Percentiles rank a stretch among this genome's conserved stretches.
Conservation (phyloP, 2,888 invertebrate species). For the Rutpela maculata region DNA sequence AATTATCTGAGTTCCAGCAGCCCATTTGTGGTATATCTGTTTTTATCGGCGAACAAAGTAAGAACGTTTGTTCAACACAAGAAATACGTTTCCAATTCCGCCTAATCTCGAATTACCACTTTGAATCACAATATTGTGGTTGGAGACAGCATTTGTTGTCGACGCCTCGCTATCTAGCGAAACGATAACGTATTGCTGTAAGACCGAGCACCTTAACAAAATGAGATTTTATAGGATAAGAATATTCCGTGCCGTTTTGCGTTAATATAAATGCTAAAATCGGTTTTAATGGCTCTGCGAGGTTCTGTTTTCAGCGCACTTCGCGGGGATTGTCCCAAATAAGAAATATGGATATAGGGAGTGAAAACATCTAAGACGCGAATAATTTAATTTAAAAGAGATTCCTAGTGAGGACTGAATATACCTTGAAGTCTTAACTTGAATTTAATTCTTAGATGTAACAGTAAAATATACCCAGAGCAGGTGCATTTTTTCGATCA, state of each 20-base stretch:
- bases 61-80: constrained; percentile 46
- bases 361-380: constrained; percentile 4
- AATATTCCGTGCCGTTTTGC: constrained; percentile 58
- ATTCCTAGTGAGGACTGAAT: not conserved
- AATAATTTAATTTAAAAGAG: not conserved
- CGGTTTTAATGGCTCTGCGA: constrained; percentile 45
- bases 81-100: constrained; percentile 55
- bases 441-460: too few species aligned
- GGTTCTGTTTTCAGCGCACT: constrained; percentile 11
- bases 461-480: too few species aligned
- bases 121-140: constrained; percentile 53
- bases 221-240: constrained; percentile 63
- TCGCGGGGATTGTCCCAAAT: constrained; percentile 28
- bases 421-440: too few species aligned
- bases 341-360: constrained; percentile 39
- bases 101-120: constrained; percentile 55
- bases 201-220: constrained; percentile 60
- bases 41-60: constrained; percentile 50
- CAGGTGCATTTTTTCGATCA: too few species aligned
- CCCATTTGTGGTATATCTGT: constrained; percentile 42
- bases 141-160: constrained; percentile 48
- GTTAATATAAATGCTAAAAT: constrained; percentile 66
- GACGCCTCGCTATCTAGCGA: constrained; percentile 47
- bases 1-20: constrained; percentile 37
- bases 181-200: constrained; percentile 59